A percentile compares a stretch with the other conserved stretches of the same genome.
phyloP scores from a whole-genome alignment of 30 jellyfish, hydroid and myxozoan genomes.

The Aurelia aurita complex sp. Pacific region DNA sequence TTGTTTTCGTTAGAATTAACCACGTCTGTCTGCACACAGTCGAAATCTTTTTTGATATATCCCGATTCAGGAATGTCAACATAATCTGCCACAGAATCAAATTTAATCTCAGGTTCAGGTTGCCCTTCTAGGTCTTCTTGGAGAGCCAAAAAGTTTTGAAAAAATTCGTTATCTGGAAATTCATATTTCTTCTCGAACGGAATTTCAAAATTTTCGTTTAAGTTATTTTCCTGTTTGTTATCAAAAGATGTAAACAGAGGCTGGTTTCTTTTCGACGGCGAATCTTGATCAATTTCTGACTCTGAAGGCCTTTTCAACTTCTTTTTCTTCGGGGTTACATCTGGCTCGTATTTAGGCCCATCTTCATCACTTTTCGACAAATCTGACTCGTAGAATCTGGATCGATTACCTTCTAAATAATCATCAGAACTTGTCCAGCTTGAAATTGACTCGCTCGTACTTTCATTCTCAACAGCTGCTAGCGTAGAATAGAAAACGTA shows the following conservation, averaged over 20 bases:
- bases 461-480: constrained; percentile 59
- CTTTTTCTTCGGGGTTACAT: neutral
- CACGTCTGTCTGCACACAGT: neutral
- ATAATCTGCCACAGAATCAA: neutral
- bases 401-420: constrained; percentile 14
- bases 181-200: constrained; percentile 49
- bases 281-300: constrained; percentile 3
- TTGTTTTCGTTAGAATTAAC: neutral
- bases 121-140: constrained; percentile 3
- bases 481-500: constrained; percentile 10
- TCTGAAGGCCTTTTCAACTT: constrained; percentile 23
- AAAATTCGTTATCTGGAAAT: constrained; percentile 25
- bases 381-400: neutral
- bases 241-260: neutral
- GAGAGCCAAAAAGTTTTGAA: neutral
- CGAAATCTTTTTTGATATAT: neutral
- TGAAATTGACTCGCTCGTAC: constrained; percentile 31
- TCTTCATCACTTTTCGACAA: neutral
- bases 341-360: constrained; percentile 10
- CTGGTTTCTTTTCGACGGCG: constrained; percentile 7
- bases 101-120: neutral
- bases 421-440: constrained; percentile 42
- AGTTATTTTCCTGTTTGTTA: neutral
- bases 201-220: constrained; percentile 15
- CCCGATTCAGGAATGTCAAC: neutral